Percentiles rank a stretch among this genome's conserved stretches.
Conservation (phyloP, 2,888 invertebrate species). For the Chelonus formosanus region DNA sequence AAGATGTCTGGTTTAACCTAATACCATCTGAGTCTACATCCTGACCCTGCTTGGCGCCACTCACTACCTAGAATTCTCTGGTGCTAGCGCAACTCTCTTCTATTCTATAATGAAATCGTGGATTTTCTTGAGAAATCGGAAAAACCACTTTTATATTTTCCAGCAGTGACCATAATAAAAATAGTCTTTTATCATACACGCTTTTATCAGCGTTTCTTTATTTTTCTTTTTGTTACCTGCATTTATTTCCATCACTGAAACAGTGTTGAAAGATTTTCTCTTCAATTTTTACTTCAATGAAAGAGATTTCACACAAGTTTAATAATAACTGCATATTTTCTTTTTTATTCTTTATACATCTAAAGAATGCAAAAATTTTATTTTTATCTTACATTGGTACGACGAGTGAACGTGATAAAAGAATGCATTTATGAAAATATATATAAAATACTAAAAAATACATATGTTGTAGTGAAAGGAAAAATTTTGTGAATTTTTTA, state of each 20-base stretch:
- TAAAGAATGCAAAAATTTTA: too few relatives aligned
- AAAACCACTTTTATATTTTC: conserved; percentile 8
- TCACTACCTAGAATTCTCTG: neutral
- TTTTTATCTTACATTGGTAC: too few relatives aligned
- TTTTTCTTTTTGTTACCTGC: neutral
- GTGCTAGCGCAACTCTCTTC: conserved; percentile 8
- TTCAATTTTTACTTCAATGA: neutral
- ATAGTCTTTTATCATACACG: too few relatives aligned
- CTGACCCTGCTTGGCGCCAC: conserved; percentile 3
- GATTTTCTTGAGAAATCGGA: conserved; percentile 24
- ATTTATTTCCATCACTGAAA: neutral
- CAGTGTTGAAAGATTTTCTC: neutral
- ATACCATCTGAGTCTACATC: conserved; percentile 21
- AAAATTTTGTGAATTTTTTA: too few relatives aligned
- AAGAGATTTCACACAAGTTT: neutral
- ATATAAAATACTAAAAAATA: too few relatives aligned
- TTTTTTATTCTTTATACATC: too few relatives aligned
- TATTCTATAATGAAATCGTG: conserved; percentile 42
- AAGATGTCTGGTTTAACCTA: conserved; percentile 28
- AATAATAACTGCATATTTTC: too few relatives aligned
- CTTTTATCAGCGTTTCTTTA: too few relatives aligned
- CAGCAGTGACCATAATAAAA: too few relatives aligned
- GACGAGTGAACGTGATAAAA: too few relatives aligned
- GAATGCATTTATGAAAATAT: too few relatives aligned
- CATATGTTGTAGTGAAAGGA: too few relatives aligned